Evolutionary conservation across 2,797 vertebrate genomes (phyloP).

Genomic region (Lithobates sylvaticus): DNA sequence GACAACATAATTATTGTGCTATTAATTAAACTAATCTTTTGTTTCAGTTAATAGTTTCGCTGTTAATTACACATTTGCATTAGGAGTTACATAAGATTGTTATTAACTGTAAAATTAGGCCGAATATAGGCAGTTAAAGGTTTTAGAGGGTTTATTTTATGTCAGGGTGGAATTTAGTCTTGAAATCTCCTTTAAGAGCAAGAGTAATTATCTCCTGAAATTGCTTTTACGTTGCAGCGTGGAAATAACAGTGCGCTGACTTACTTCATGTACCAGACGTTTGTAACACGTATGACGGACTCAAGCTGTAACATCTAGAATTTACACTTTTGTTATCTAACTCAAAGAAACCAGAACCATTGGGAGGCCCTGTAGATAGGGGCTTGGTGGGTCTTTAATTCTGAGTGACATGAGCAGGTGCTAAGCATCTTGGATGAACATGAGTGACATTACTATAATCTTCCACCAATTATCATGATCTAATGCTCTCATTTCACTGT

Average conservation of each 20-base stretch:
- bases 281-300: background rate
- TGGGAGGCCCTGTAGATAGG: background rate
- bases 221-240: background rate
- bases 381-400: constrained; percentile 21
- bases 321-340: constrained; percentile 4
- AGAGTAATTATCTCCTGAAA: constrained; percentile 6
- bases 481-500: constrained; percentile 45
- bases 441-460: constrained; percentile 44
- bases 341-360: background rate
- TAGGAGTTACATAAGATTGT: background rate
- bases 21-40: background rate
- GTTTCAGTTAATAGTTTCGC: background rate
- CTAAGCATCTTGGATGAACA: constrained; percentile 25
- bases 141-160: background rate
- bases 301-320: background rate
- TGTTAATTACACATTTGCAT: background rate
- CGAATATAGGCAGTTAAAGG: background rate
- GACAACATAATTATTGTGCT: background rate
- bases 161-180: background rate
- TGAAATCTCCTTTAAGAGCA: constrained; percentile 24
- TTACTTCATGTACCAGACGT: background rate
- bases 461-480: constrained; percentile 46
- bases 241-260: background rate
- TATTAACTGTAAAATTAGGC: constrained; percentile 1
- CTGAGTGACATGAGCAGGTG: constrained; percentile 48